These are phyloP conservation scores for Pseudoips prasinana DNA, from an alignment of 2,888 invertebrate genomes.

Conservation along the genomic window DNA sequence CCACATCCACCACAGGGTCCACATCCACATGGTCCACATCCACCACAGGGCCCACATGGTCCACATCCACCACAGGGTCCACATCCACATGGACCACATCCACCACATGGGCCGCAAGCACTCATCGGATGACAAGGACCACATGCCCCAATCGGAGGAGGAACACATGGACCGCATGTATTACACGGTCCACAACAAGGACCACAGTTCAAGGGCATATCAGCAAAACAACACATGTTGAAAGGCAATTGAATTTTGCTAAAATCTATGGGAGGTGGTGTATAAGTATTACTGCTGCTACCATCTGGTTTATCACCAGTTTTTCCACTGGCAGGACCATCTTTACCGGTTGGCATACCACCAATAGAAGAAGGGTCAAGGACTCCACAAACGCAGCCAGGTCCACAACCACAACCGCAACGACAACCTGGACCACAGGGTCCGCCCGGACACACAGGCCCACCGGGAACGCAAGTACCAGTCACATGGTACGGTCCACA, in stretches of 20 bases:
- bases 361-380: constrained; percentile 19
- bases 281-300: background rate
- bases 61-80: constrained; percentile 9
- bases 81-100: constrained; percentile 9
- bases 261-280: background rate
- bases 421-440: constrained; percentile 28
- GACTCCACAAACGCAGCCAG: constrained; percentile 22
- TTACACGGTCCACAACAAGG: background rate
- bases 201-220: too few relatives aligned
- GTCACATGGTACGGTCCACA: constrained; percentile 65
- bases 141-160: too few relatives aligned
- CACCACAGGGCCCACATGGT: background rate
- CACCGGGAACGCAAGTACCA: constrained; percentile 47
- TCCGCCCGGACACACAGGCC: constrained; percentile 29
- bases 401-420: constrained; percentile 13
- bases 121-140: constrained; percentile 10
- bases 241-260: background rate
- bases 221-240: background rate
- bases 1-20: constrained; percentile 12
- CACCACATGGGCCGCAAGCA: background rate
- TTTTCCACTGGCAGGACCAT: background rate
- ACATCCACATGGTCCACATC: constrained; percentile 6
- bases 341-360: background rate
- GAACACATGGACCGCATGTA: too few relatives aligned
- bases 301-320: background rate